phyloP scores from a whole-genome alignment of 2,797 vertebrate species.

The Sardinella longiceps region DNA sequence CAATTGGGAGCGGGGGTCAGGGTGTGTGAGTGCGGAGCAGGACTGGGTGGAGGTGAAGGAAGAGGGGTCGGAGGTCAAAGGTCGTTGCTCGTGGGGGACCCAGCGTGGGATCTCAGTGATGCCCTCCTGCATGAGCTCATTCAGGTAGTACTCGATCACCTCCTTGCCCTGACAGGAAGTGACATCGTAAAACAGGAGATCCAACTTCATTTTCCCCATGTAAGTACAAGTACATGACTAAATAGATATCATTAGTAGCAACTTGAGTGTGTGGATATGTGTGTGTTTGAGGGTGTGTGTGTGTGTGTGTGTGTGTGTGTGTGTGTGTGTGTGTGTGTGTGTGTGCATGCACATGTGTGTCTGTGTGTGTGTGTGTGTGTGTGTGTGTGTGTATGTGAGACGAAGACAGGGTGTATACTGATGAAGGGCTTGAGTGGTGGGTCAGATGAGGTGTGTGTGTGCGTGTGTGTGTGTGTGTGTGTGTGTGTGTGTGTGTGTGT shows the following conservation, averaged over 20 bases:
- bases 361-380: neutral
- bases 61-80: neutral
- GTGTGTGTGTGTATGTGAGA: neutral
- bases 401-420: neutral
- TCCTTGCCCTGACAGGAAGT: slow-evolving; percentile 75
- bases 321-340: too few species aligned
- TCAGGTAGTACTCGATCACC: slow-evolving; percentile 82
- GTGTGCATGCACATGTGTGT: neutral
- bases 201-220: too few species aligned
- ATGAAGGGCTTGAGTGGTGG: neutral
- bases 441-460: too few species aligned
- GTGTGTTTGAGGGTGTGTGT: neutral
- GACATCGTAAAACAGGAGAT: neutral
- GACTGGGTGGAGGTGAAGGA: neutral
- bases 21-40: neutral
- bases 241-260: too few species aligned
- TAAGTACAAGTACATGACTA: neutral
- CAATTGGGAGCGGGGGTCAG: neutral
- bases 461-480: too few species aligned
- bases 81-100: slow-evolving; percentile 58
- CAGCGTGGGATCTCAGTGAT: slow-evolving; percentile 77
- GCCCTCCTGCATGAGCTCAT: slow-evolving; percentile 77
- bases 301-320: neutral
- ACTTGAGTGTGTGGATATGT: neutral
- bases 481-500: too few species aligned